Base-by-base conservation (phyloP, 2,797 vertebrate species). In the Pseudomugil gertrudae region DNA sequence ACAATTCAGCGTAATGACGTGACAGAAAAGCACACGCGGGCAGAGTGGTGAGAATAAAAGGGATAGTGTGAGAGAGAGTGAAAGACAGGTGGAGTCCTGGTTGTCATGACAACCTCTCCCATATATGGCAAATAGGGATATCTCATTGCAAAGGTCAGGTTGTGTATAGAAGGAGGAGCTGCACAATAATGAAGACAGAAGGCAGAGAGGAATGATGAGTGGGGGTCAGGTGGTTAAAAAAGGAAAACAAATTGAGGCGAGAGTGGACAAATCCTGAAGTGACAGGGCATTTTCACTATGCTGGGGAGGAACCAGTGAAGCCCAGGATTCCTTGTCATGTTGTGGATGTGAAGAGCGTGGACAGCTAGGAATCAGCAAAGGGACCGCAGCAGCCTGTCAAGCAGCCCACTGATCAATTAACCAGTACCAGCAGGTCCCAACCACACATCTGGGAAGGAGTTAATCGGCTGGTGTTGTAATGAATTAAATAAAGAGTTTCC, bases 61-160 rank as follows among this genome's bases (percentile, higher is more conserved):
- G 32, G 73, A 54, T 35, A 43, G 59, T 32, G 69, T 47, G 66
- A 2, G 33, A 67, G 45, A 57, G 65, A 59, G 59, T 83, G 69
- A 89, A 80, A 93, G 92, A 92, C 95, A 95, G 95, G 95, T 95
- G 95, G 96, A 96, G 96, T 96, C 95, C 87, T 61, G 85, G 96
- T 97, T 95, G 92, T 95, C 92, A 77, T 87, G 88, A 94, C 79
- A 95, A 96, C 95, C 78, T 62, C 86, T 86, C 74, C 93, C 92
- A 84, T 94, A 91, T 90, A 91, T 85, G 90, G 92, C 85, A 86
- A 82, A 85, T 59, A 63, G 84, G 87, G 88, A 84, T 93, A 93
- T 94, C 86, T 69, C 87, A 79, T 94, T 93, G 92, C 93, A 94
- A 94, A 95, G 94, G 94, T 94, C 95, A 94, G 91, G 66, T 74